Conservation (phyloP, 2,797 vertebrate species). For the Ceryle rudis region DNA sequence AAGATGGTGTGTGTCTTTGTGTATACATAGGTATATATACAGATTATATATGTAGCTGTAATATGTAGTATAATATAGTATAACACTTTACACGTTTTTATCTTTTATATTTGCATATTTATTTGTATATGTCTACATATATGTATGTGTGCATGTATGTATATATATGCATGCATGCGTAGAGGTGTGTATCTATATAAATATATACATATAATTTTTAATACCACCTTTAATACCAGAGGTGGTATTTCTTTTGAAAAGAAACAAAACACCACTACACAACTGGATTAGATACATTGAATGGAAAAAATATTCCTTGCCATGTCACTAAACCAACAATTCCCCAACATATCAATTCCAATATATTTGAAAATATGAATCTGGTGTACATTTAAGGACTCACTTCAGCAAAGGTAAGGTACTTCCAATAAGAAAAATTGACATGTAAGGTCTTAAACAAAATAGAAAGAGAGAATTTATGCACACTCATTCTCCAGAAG, state of each 20-base stretch:
- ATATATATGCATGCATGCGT: background rate
- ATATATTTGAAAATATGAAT: background rate
- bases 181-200: background rate
- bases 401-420: background rate
- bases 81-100: background rate
- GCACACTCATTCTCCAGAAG: background rate
- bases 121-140: too few relatives aligned
- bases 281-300: background rate
- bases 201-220: background rate
- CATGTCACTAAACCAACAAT: background rate
- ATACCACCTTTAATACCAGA: background rate
- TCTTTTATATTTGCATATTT: background rate
- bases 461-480: background rate
- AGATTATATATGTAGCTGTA: background rate
- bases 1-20: background rate
- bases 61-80: background rate
- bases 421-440: background rate
- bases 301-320: background rate
- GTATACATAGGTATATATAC: too few relatives aligned
- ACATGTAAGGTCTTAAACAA: background rate
- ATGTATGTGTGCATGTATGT: background rate
- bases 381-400: background rate
- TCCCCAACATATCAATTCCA: background rate
- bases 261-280: background rate
- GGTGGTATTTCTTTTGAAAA: background rate